These are phyloP conservation scores for Yponomeuta cagnagella DNA, from an alignment of 2,888 invertebrate species.

Conservation along the genomic window DNA sequence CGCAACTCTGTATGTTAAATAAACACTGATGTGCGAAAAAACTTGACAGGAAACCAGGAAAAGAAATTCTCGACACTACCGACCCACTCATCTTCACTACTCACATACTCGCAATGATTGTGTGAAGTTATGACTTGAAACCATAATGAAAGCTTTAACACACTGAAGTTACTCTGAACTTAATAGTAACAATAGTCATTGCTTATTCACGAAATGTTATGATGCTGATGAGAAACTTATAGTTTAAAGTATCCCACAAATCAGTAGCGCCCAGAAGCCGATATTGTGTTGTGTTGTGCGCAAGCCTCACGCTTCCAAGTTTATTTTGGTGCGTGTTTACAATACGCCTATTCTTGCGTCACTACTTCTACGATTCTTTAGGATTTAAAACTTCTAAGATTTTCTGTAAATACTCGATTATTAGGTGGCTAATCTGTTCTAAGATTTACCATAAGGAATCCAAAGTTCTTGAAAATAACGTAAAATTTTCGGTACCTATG, in stretches of 20 bases:
- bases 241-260: neutral
- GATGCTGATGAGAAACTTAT: neutral
- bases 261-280: neutral
- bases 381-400: neutral
- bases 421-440: neutral
- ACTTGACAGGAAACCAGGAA: too few species aligned
- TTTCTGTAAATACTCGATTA: neutral
- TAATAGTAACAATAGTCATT: too few species aligned
- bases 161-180: too few species aligned
- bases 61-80: too few species aligned
- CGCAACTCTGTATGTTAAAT: too few species aligned
- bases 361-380: slow-evolving; percentile 16
- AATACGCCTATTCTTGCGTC: slow-evolving; percentile 27
- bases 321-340: slow-evolving; percentile 69
- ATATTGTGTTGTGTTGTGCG: slow-evolving; percentile 1
- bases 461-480: too few species aligned
- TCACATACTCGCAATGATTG: too few species aligned
- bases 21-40: too few species aligned
- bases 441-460: neutral
- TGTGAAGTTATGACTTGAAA: too few species aligned
- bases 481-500: neutral
- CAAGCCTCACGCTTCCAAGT: slow-evolving; percentile 26
- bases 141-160: too few species aligned
- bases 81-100: too few species aligned
- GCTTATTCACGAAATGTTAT: too few species aligned